Base-by-base conservation (phyloP, 2,797 vertebrate species). In the Pampus argenteus region DNA sequence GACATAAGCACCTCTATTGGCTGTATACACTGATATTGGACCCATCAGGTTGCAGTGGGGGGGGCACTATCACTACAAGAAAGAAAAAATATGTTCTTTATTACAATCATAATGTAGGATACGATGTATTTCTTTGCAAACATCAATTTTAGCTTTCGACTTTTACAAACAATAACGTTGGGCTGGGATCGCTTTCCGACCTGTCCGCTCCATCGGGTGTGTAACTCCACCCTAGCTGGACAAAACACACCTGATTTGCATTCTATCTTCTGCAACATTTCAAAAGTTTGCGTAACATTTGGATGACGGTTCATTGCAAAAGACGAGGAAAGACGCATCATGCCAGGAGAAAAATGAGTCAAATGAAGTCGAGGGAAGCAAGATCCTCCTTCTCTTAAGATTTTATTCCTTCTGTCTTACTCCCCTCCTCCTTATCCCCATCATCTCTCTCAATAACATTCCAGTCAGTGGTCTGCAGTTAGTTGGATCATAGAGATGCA, bases 401-500 rank as follows among this genome's bases (percentile, higher is more conserved):
- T 63, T 54, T 57, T 22, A 44, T 66, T 56, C 29, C 73, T 54
- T 50, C 50, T 71, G 65, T 65, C 64, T 66, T 56, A 31, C 45
- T 44, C 50, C 38, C 55, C 49, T 75, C 45, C 64, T 74, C 60
- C 47, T 64, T 59, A 48, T 93, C 54, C 61, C 51, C 78, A 66
- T 82, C 74, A 70, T 84, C 66, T 73, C 79, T 94, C 94, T 95
- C 82, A 96, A 95, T 96, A 95, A 94, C 96, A 97, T 98, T 98
- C 96, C 96, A 90, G 83, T 93, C 79, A 67, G 87, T 91, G 93
- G 94, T 84, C 93, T 95, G 94, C 93, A 95, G 95, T 96, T 94
- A 95, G 95, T 96, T 94, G 96, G 96, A 97, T 97, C 96, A 96
- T 96, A 96, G 96, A 93, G 94, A 94, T 95, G 87, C 86, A 60